These are phyloP conservation scores for Amniataba percoides DNA, from an alignment of 2,797 vertebrate genomes.

Conservation along the genomic window DNA sequence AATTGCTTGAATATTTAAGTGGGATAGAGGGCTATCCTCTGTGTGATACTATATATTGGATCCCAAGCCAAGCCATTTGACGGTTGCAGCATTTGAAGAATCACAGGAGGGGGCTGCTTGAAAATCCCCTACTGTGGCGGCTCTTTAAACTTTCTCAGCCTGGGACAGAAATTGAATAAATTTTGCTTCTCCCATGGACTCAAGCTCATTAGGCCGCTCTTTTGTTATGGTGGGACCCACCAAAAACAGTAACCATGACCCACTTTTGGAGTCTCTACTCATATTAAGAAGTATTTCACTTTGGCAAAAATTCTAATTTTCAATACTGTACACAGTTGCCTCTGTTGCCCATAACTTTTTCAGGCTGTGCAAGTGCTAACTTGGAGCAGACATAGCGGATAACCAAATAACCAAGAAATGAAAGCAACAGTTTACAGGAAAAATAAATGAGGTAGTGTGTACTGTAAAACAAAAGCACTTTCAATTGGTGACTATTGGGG, in stretches of 20 bases:
- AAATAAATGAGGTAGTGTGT: no score
- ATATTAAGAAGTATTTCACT: conserved; percentile 49
- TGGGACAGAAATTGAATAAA: conserved; percentile 74
- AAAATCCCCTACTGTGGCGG: conserved; percentile 76
- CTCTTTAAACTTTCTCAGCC: conserved; percentile 78
- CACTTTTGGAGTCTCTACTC: conserved; percentile 62
- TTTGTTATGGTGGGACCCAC: conserved; percentile 65
- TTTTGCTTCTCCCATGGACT: conserved; percentile 63
- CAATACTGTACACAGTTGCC: not conserved
- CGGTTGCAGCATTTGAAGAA: conserved; percentile 76
- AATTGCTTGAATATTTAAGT: conserved; percentile 69
- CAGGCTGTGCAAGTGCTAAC: no score
- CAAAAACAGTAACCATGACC: conserved; percentile 71
- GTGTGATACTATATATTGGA: conserved; percentile 64
- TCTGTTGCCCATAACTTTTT: not conserved
- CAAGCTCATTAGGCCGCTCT: conserved; percentile 74
- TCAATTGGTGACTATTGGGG: no score
- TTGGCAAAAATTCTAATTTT: conserved; percentile 31
- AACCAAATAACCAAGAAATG: no score
- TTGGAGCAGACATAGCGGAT: no score
- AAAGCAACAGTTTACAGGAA: no score
- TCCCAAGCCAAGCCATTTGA: conserved; percentile 78
- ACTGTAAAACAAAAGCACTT: no score
- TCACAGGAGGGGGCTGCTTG: conserved; percentile 76
- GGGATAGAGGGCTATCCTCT: conserved; percentile 62